phyloP scores from a whole-genome alignment of 2,888 invertebrate genomes.

The Cerastoderma edule region DNA sequence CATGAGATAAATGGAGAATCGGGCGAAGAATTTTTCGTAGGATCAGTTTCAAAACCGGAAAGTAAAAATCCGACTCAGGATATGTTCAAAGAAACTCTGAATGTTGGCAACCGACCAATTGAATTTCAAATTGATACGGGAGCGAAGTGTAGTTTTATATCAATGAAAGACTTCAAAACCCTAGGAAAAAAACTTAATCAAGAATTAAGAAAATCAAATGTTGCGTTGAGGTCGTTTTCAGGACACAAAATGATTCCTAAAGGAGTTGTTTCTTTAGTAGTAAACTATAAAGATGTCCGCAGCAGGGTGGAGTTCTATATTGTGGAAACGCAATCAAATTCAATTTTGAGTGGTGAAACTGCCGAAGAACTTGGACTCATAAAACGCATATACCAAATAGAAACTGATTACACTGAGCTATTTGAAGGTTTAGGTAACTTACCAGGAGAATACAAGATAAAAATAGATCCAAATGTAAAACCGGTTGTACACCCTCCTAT shows the following conservation, averaged over 20 bases:
- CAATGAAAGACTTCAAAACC: slow-evolving; percentile 26
- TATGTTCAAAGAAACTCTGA: slow-evolving; percentile 20
- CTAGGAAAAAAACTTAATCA: slow-evolving; percentile 26
- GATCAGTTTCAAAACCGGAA: background rate
- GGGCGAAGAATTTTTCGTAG: slow-evolving; percentile 25
- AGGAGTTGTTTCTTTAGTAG: background rate
- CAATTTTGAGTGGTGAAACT: slow-evolving; percentile 43
- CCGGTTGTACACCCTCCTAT: too few relatives aligned
- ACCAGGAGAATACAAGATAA: too few relatives aligned
- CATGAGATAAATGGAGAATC: slow-evolving; percentile 22
- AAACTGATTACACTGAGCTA: background rate
- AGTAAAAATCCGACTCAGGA: slow-evolving; percentile 14
- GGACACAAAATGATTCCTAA: slow-evolving; percentile 34
- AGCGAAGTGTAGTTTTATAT: slow-evolving; percentile 43
- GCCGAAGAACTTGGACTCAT: slow-evolving; percentile 31
- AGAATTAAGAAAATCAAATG: slow-evolving; percentile 21
- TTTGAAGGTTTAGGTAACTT: too few relatives aligned
- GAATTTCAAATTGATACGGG: slow-evolving; percentile 48
- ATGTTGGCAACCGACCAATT: background rate
- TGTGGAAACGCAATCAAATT: slow-evolving; percentile 32
- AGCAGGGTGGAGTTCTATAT: slow-evolving; percentile 33
- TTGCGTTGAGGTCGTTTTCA: slow-evolving; percentile 36
- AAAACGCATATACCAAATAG: slow-evolving; percentile 24
- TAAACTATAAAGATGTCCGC: background rate
- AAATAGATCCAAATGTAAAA: too few relatives aligned